phyloP scores from a whole-genome alignment of 92 coral and sea anemone genomes.

The Muricea muricata region DNA sequence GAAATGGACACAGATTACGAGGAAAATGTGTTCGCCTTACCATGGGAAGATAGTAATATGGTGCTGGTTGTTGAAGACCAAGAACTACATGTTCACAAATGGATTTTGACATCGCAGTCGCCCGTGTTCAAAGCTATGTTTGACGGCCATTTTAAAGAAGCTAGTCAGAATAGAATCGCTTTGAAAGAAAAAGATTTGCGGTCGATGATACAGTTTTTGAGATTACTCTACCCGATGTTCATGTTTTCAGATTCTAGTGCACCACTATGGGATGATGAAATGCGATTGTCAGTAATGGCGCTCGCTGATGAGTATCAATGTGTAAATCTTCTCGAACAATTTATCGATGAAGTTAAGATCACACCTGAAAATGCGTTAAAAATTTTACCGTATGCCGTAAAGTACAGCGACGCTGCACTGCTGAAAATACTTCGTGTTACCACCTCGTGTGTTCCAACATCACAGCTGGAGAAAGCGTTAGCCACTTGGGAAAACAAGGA shows the following conservation, averaged over 20 bases:
- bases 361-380: slow-evolving; percentile 2
- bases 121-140: slow-evolving; percentile 41
- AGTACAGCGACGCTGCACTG: not conserved
- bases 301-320: slow-evolving; percentile 25
- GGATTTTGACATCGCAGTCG: slow-evolving; percentile 20
- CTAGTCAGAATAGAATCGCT: slow-evolving; percentile 19
- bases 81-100: slow-evolving; percentile 31
- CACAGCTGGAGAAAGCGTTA: not conserved
- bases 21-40: not conserved
- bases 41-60: slow-evolving; percentile 2
- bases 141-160: slow-evolving; percentile 19
- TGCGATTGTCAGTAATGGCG: not conserved
- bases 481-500: not conserved
- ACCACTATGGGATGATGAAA: not conserved
- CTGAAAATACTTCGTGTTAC: not conserved
- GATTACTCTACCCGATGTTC: not conserved
- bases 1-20: not conserved
- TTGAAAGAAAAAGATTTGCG: not conserved
- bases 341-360: not conserved
- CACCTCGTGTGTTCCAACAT: not conserved
- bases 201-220: slow-evolving; percentile 1
- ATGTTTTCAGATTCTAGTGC: not conserved
- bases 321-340: slow-evolving; percentile 4
- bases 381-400: slow-evolving; percentile 19
- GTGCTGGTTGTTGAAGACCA: slow-evolving; percentile 24